Base-by-base conservation (phyloP, 2,888 invertebrate genomes). In the Anorthoa munda region DNA sequence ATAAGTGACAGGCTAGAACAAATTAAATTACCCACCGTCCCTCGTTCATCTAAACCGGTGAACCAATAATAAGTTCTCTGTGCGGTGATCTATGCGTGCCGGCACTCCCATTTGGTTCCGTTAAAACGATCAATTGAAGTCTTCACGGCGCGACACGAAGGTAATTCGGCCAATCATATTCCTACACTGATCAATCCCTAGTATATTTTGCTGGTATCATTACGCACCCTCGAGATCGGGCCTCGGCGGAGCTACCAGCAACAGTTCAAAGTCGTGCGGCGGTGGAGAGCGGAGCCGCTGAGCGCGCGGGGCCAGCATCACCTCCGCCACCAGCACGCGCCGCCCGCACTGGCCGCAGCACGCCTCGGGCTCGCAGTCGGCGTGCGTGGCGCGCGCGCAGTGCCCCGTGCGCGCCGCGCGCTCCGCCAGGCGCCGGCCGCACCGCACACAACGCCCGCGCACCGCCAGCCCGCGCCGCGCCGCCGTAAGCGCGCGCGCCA, bases 261-360 rank as follows among this genome's bases (percentile, higher is more conserved):
- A 21, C 9, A 95, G 95, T 79, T 96, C 96, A 63, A 96, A 92
- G 75, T 96, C 95, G 0, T 94, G 96, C 9, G 95, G 89, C 48
- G 96, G 96, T 48, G 96, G 95, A 91, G 11, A 65, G 88, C n/a
- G 88, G 84, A 68, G 89, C 72, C n/a, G 81, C 11, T 26, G 78
- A 53, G 26, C 80, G 66, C 87, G 92, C 45, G 87, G 82, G 56
- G 82, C 60, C 67, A 83, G 89, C 70, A 90, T 82, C 67, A 90
- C 81, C 72, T 82, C 77, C 86, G 13, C 70, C 81, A 77, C 68
- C 12, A 90, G 88, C 76, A 82, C 80, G 77, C 92, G 91, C 12
- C 87, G 89, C 1, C 93, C 93, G 91, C 95, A 95, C 81, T 72
- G 72, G 5, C 86, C 91, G 90, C 95, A 95, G 55, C 88, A 60